Evolutionary conservation across 2,797 vertebrate genomes (phyloP), one percentile per base, ranked within the genome.

Genomic region (Sylvia borin): DNA sequence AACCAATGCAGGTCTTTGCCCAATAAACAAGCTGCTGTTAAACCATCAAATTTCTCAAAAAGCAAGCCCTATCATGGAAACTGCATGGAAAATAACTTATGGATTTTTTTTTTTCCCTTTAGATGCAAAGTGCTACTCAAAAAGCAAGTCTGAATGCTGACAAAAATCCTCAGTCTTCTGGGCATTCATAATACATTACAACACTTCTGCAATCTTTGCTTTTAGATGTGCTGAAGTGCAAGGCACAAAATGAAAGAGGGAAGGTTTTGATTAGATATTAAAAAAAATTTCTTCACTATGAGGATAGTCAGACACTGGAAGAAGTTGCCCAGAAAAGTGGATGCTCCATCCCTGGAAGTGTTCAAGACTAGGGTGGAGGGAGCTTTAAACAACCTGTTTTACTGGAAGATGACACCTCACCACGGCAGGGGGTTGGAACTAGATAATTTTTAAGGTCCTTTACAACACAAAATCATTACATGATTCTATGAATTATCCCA

Each of bases 41-140:
- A 93, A 91, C 25, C 17, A 42, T 21, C 2, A 1, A 31, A 61
- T 47, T 67, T 66, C 68, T 91, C 67, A 89, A 60, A 76, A 22
- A 76, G 62, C 43, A 77, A 88, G 47, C 78, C 85, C 76, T 88
- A 29, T 81, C 70, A 85, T 68, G 88, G 90, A 96, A 95, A 94
- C 50, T 58, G 61, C 40, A 78, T 60, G 29, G 47, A 75, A 85
- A 86, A 90, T 68, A 88, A 85, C 50, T 7, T 4, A 47, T 3
- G 10, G 13, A 22, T 62, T 42, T 92, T 77, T n/a, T 4, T 29
- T 51, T 18, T 13, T 13, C 92, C 7, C 29, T 45, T n/a, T 36
- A 72, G 22, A 84, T 43, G 22, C 22, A 76, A 95, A 94, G 89
- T 45, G 29, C 18, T 64, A 71, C 27, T 74, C 55, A 84, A 85